Evolutionary conservation across 2,888 invertebrate species (phyloP).

Genomic region (Dasysyrphus tricinctus): DNA sequence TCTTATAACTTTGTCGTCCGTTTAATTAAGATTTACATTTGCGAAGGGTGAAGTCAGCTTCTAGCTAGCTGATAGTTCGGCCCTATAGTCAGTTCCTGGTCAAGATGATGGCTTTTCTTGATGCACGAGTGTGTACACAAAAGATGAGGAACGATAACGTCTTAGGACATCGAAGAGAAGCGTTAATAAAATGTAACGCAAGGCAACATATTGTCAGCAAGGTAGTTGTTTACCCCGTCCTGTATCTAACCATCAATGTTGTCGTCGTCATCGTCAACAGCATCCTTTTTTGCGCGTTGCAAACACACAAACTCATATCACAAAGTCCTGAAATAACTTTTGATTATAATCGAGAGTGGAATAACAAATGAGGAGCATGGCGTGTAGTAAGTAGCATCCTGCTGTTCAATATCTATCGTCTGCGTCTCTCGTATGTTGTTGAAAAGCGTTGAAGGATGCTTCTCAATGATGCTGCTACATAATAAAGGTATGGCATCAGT

Average conservation of each 20-base stretch:
- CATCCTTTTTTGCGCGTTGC: constrained; percentile 26
- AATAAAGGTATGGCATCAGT: constrained; percentile 27
- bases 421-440: constrained; percentile 8
- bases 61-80: not conserved
- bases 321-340: constrained; percentile 79
- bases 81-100: constrained; percentile 26
- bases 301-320: constrained; percentile 37
- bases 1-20: constrained; percentile 72
- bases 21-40: constrained; percentile 73
- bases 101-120: constrained; percentile 44
- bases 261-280: constrained; percentile 11
- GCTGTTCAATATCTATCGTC: constrained; percentile 67
- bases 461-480: constrained; percentile 14
- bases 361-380: constrained; percentile 80
- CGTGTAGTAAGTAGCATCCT: constrained; percentile 40
- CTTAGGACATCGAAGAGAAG: constrained; percentile 59
- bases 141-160: constrained; percentile 63
- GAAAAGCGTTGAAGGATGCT: constrained; percentile 6
- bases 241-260: constrained; percentile 27
- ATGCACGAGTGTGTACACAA: constrained; percentile 39
- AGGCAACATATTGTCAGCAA: constrained; percentile 69
- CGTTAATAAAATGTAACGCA: constrained; percentile 71
- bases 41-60: constrained; percentile 2
- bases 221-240: not conserved
- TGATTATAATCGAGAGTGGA: constrained; percentile 82